Percentiles rank a stretch among this genome's conserved stretches.
Evolutionary conservation across 1,140 invertebrate genomes (phyloP).

Genomic region (Philopotamus ludificatus): DNA sequence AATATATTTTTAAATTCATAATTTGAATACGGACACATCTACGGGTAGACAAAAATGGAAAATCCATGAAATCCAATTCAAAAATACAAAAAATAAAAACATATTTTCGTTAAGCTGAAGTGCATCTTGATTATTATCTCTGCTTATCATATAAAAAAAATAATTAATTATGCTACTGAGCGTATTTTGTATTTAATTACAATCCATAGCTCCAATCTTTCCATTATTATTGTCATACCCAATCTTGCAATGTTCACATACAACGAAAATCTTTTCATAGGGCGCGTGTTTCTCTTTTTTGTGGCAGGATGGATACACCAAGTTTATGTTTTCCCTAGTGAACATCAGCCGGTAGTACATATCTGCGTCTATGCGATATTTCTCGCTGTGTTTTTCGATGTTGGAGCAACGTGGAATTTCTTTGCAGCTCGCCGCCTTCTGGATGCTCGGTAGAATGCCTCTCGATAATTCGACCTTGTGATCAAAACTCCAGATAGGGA

Average conservation of each 20-base stretch:
- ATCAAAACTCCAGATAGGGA: neutral
- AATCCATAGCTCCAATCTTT: too few relatives aligned
- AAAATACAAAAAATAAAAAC: too few relatives aligned
- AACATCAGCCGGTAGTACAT: constrained; percentile 70
- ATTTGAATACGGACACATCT: too few relatives aligned
- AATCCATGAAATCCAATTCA: too few relatives aligned
- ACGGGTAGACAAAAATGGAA: too few relatives aligned
- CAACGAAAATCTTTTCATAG: constrained; percentile 53
- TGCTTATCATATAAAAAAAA: too few relatives aligned
- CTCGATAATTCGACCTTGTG: neutral
- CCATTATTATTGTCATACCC: too few relatives aligned
- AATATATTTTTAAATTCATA: too few relatives aligned
- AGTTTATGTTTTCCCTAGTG: constrained; percentile 75
- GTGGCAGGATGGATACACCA: constrained; percentile 87
- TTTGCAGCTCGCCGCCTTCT: neutral
- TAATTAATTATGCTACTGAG: too few relatives aligned
- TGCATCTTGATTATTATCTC: too few relatives aligned
- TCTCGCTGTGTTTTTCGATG: constrained; percentile 37
- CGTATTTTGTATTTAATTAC: too few relatives aligned
- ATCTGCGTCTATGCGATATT: constrained; percentile 49
- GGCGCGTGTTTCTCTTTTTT: constrained; percentile 72
- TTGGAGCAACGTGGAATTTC: neutral
- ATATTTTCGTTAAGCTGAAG: too few relatives aligned
- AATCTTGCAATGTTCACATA: constrained; percentile 57
- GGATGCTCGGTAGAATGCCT: neutral